A percentile compares a stretch with the other conserved stretches of the same genome.
Evolutionary conservation across 2,113 vertebrate species (phyloP).

Genomic region (Dasyurus viverrinus): DNA sequence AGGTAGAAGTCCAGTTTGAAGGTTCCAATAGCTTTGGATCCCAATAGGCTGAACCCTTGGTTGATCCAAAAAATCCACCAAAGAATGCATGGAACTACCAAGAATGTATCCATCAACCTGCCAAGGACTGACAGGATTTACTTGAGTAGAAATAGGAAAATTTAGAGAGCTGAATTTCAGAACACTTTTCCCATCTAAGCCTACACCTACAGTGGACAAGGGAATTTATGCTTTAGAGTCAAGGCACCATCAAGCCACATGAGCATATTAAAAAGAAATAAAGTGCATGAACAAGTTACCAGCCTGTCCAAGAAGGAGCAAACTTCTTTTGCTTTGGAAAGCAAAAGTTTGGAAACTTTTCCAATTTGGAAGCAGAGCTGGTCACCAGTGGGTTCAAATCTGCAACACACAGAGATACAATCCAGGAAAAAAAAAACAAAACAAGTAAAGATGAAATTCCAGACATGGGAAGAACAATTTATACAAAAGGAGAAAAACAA

Average conservation of each 20-base stretch:
- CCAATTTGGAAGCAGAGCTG: neutral
- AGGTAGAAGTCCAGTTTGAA: neutral
- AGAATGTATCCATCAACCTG: neutral
- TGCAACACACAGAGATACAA: neutral
- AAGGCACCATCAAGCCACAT: neutral
- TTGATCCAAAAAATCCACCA: neutral
- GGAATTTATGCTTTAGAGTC: neutral
- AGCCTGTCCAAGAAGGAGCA: neutral
- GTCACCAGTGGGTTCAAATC: neutral
- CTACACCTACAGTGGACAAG: neutral
- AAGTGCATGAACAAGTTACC: neutral
- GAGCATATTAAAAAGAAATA: neutral
- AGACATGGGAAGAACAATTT: neutral
- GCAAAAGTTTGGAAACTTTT: too few species aligned
- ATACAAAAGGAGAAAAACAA: neutral
- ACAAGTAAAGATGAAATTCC: neutral
- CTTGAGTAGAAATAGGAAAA: neutral
- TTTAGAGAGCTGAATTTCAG: neutral
- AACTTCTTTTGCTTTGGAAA: neutral
- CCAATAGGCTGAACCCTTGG: neutral
- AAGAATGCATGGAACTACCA: neutral
- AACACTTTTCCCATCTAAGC: neutral
- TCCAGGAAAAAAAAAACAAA: neutral
- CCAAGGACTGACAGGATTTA: neutral
- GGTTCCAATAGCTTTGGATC: neutral